phyloP scores from a whole-genome alignment of 1,140 invertebrate genomes.

The Ruditapes philippinarum region DNA sequence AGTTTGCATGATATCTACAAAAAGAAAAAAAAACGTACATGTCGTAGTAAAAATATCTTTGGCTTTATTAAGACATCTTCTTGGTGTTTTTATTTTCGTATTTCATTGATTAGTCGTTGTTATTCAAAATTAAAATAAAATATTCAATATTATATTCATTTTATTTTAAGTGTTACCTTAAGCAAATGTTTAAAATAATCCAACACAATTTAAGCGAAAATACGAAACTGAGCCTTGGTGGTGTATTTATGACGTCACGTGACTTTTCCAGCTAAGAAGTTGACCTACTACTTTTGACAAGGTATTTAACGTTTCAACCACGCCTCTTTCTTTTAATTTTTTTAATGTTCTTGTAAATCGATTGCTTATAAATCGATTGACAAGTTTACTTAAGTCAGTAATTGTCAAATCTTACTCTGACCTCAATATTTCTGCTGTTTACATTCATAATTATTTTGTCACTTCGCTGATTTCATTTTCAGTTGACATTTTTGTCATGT shows the following conservation, averaged over 20 bases:
- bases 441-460: neutral
- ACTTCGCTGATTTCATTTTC: no score
- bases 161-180: no score
- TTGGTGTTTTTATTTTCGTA: neutral
- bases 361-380: neutral
- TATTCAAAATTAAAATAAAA: no score
- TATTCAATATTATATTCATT: no score
- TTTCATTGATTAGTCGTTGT: neutral
- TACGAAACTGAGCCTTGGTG: neutral
- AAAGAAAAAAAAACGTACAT: no score
- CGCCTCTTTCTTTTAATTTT: neutral
- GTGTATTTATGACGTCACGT: slow-evolving; percentile 47
- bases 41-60: neutral
- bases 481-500: no score
- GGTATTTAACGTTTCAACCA: slow-evolving; percentile 52
- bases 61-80: neutral
- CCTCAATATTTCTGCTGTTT: neutral
- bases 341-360: neutral
- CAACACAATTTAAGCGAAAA: neutral
- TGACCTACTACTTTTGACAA: slow-evolving; percentile 62
- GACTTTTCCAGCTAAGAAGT: slow-evolving; percentile 49
- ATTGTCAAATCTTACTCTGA: no score
- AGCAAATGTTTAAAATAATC: neutral
- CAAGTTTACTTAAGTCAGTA: no score
- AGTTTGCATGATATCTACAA: no score